Evolutionary conservation across 1,140 invertebrate genomes (phyloP), one percentile per base, ranked within the genome.

Genomic region (Drosophila carrolli): DNA sequence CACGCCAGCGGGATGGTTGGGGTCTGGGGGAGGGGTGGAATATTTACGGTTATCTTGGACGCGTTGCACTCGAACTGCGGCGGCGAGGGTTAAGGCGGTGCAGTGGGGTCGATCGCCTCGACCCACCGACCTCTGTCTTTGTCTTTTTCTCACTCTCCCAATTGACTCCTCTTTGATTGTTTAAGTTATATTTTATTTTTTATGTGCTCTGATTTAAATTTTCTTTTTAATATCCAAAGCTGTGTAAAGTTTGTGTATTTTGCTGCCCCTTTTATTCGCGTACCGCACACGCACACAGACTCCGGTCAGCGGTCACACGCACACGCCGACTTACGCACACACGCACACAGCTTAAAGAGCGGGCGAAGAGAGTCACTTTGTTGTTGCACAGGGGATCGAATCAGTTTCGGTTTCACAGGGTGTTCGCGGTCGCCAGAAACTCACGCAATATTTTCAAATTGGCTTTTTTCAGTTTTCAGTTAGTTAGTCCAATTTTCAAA

Each of bases 1-100:
- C 92, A 92, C 91, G 92, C 92, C 92, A 92, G 92, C 91, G 92
- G 91, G 91, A 92, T 91, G 81, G 92, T 92, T 92, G 90, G 90
- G 90, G 91, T 91, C 76, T 92, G 90, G 84, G 91, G 92, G 65
- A 92, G 91, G 84, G 92, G 91, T 91, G 92, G 90, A 91, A 92
- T 92, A 91, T 80, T 92, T 92, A 92, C 91, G 84, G 91, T 92
- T 92, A 91, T 92, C 90, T 91, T 92, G 81, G 75, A 84, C 77
- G 84, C 81, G 71, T 86, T 81, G 83, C 62, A 90, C 58, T 66
- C 63, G 75, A 88, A 78, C 61, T 54, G 55, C 38, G 66, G 68
- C 57, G 81, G 48, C 43, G 53, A 51, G 46, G 48, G 10, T 44
- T 29, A 41, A 11, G 41, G 48, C 50, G 46, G 56, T 44, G 54